Evolutionary conservation across 2,888 invertebrate genomes (phyloP).

Genomic region (Meghimatium bilineatum): DNA sequence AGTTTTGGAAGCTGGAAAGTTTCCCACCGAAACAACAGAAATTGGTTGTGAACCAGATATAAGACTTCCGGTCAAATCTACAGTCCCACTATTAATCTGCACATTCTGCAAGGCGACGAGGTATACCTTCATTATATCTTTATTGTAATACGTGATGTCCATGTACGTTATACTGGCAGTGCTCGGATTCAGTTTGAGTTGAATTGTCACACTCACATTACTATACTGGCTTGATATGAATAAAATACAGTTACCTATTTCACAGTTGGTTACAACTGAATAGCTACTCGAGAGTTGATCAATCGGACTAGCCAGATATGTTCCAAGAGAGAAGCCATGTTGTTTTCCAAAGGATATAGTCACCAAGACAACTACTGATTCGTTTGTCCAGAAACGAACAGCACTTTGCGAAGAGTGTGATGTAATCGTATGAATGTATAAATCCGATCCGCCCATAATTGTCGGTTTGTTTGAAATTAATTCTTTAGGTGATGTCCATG

Average conservation of each 20-base stretch:
- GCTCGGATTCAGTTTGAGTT: not conserved
- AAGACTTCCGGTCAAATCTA: conserved; percentile 23
- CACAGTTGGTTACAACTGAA: conserved; percentile 1
- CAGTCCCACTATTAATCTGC: not conserved
- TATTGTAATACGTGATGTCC: not conserved
- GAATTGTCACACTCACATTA: not conserved
- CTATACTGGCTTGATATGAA: not conserved
- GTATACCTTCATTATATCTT: not conserved
- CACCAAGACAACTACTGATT: not conserved
- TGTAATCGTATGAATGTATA: too few relatives aligned
- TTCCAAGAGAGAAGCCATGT: not conserved
- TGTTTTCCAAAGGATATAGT: not conserved
- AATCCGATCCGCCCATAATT: not conserved
- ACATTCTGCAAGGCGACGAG: not conserved
- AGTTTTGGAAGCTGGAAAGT: not conserved
- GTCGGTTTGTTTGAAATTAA: too few relatives aligned
- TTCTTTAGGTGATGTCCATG: not conserved
- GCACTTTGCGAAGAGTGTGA: not conserved
- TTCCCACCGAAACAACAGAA: not conserved
- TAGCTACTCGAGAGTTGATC: not conserved
- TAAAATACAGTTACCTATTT: not conserved
- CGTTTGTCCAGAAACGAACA: not conserved
- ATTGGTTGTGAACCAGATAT: not conserved
- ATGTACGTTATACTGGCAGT: not conserved
- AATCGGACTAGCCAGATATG: not conserved